phyloP scores from a whole-genome alignment of 2,797 vertebrate genomes.

The Podargus strigoides region DNA sequence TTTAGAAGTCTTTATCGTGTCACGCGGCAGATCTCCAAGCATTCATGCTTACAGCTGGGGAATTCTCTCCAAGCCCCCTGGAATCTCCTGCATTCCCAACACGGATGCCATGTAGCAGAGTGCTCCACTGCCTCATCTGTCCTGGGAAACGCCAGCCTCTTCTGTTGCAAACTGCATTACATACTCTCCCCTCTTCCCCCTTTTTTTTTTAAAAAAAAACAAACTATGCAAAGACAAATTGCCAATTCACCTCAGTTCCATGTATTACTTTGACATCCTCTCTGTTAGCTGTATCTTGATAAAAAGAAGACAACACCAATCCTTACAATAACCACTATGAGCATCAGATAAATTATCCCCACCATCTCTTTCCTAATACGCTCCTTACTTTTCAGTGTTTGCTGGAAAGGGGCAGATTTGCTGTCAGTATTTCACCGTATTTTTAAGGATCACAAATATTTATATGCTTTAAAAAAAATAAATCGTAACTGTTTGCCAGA shows the following conservation, averaged over 20 bases:
- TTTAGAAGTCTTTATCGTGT: neutral
- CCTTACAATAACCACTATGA: neutral
- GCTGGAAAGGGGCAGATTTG: neutral
- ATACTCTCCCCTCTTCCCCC: too few relatives aligned
- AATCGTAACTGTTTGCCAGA: neutral
- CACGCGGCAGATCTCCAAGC: neutral
- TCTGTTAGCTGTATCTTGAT: neutral
- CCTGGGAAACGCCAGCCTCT: neutral
- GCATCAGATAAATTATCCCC: neutral
- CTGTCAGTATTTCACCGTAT: neutral
- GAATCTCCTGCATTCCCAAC: neutral
- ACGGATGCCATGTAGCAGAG: neutral
- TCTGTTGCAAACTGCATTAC: neutral
- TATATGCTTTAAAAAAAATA: neutral
- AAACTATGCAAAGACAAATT: neutral
- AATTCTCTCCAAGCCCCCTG: neutral
- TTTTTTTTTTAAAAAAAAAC: neutral
- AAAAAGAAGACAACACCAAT: neutral
- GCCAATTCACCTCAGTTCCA: neutral
- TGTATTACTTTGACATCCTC: neutral
- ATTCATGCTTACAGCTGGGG: neutral
- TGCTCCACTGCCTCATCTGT: neutral
- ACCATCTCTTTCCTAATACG: neutral
- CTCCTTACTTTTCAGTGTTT: neutral
- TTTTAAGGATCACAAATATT: neutral